A percentile compares a stretch with the other conserved stretches of the same genome.
phyloP scores from a whole-genome alignment of 2,888 invertebrate genomes.

The Drosophila buzzatii region DNA sequence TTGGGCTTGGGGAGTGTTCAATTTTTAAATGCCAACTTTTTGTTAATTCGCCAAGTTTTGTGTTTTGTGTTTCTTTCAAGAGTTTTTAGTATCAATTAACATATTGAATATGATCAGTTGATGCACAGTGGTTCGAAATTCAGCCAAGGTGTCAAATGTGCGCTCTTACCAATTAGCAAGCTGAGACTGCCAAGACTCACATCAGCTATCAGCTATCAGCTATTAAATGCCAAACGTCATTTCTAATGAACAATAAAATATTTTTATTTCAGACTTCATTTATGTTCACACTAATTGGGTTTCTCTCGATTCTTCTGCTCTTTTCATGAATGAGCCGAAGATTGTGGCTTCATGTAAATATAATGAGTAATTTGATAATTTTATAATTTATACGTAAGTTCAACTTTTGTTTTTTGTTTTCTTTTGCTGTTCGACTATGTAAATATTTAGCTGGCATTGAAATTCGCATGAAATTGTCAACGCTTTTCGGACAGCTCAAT shows the following conservation, averaged over 20 bases:
- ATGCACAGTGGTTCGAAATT: constrained; percentile 62
- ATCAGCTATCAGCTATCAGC: neutral
- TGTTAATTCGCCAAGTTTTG: constrained; percentile 22
- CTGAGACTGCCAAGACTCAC: constrained; percentile 16
- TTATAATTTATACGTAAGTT: constrained; percentile 35
- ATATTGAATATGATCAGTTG: constrained; percentile 63
- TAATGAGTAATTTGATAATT: constrained; percentile 59
- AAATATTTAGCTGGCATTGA: constrained; percentile 58
- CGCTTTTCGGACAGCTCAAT: constrained; percentile 28
- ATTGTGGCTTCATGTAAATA: constrained; percentile 28
- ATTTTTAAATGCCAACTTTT: constrained; percentile 57
- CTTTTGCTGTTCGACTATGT: constrained; percentile 10
- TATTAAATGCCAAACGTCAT: constrained; percentile 20
- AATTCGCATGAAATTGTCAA: constrained; percentile 65
- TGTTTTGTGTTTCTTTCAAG: constrained; percentile 21
- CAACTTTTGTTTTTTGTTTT: neutral
- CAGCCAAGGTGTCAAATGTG: constrained; percentile 53
- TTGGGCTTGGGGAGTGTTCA: constrained; percentile 31
- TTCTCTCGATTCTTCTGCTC: neutral
- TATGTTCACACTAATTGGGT: constrained; percentile 59
- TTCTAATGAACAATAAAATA: constrained; percentile 53
- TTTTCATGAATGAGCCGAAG: constrained; percentile 48
- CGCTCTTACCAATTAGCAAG: constrained; percentile 62
- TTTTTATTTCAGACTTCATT: constrained; percentile 50
- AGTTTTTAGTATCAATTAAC: constrained; percentile 77